phyloP scores from a whole-genome alignment of 2,113 vertebrate species.

The Petrocephalus zakoni region DNA sequence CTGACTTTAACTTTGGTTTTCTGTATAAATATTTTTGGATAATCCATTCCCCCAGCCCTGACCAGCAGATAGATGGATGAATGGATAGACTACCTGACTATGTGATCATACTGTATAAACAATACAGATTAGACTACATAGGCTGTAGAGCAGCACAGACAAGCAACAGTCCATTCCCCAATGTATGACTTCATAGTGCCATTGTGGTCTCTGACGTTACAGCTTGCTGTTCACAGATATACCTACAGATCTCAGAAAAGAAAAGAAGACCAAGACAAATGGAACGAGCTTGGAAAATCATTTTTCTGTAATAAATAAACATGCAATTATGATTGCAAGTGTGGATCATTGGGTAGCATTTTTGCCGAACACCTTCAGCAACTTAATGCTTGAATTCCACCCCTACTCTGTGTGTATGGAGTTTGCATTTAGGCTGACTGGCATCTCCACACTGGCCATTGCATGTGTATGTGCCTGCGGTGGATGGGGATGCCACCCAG shows the following conservation, averaged over 20 bases:
- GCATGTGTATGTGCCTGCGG: neutral
- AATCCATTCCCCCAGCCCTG: neutral
- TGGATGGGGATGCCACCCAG: neutral
- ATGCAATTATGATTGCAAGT: too few species aligned
- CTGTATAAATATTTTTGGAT: neutral
- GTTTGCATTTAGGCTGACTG: neutral
- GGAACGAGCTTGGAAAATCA: neutral
- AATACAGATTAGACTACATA: neutral
- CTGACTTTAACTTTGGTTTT: neutral
- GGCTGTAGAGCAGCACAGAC: too few species aligned
- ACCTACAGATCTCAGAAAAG: constrained; percentile 45
- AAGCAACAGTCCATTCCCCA: constrained; percentile 35
- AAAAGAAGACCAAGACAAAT: constrained; percentile 31
- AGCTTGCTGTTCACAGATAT: constrained; percentile 23
- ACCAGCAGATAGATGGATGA: neutral
- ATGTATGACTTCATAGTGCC: constrained; percentile 55
- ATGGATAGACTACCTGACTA: neutral
- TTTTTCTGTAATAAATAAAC: too few species aligned
- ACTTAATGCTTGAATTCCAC: too few species aligned
- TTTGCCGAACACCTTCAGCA: too few species aligned
- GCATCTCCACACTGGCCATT: neutral
- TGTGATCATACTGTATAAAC: neutral
- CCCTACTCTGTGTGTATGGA: too few species aligned
- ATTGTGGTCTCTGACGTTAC: constrained; percentile 51
- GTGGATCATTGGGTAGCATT: too few species aligned